Percentiles rank a stretch among this genome's conserved stretches.
These are phyloP conservation scores for Neocrepidodera transversa DNA, from an alignment of 2,888 invertebrate genomes.

Conservation along the genomic window DNA sequence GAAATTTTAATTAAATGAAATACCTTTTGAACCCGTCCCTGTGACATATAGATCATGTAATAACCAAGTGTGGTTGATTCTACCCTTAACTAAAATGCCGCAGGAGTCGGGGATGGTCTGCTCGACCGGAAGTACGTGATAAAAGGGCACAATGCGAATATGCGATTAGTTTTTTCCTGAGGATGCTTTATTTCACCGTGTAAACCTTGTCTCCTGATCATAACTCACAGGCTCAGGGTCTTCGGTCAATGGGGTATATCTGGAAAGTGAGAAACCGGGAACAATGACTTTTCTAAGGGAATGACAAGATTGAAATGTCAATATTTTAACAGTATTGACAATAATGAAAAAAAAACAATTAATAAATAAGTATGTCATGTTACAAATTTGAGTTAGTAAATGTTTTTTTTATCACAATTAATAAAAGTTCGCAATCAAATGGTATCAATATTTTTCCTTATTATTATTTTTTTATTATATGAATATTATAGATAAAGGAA, in stretches of 20 bases:
- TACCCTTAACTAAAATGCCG: conserved; percentile 21
- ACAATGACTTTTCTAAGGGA: not conserved
- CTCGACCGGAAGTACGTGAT: conserved; percentile 51
- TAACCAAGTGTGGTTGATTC: conserved; percentile 41
- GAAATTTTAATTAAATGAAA: no score
- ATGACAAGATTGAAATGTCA: no score
- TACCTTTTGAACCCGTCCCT: conserved; percentile 20
- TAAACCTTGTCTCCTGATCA: conserved; percentile 30
- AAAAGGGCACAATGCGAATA: conserved; percentile 52
- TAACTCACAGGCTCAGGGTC: conserved; percentile 27
- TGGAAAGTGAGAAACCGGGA: not conserved
- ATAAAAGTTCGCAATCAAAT: no score
- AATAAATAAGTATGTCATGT: no score
- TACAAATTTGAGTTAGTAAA: no score
- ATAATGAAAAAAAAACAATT: no score
- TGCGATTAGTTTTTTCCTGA: conserved; percentile 50
- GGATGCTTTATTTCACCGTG: conserved; percentile 26
- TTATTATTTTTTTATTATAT: no score
- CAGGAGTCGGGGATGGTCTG: conserved; percentile 40
- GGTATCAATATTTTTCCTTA: no score
- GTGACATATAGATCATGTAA: conserved; percentile 38
- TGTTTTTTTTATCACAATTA: no score
- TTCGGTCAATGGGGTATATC: not conserved
- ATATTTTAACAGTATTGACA: no score
- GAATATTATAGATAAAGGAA: no score